Conservation (phyloP, 2,797 vertebrate genomes). For the Rousettus madagascariensis region DNA sequence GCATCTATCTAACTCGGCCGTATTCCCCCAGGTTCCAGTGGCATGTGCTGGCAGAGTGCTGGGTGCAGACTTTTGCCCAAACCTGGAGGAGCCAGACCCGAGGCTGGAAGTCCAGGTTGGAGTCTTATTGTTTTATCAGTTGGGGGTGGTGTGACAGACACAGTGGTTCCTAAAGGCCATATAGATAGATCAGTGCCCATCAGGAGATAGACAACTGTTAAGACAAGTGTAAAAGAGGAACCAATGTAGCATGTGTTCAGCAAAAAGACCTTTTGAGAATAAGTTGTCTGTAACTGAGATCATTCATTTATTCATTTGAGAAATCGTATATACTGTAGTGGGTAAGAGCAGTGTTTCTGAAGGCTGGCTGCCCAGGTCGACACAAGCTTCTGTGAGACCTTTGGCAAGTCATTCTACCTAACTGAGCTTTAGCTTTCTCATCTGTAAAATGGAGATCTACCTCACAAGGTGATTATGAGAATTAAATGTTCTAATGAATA, state of each 20-base stretch:
- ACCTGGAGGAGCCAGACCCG: slow-evolving; percentile 78
- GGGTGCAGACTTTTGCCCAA: slow-evolving; percentile 76
- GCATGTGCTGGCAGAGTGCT: slow-evolving; percentile 78
- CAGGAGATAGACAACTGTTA: background rate
- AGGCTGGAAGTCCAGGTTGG: slow-evolving; percentile 79
- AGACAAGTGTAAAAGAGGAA: background rate
- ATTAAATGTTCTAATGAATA: background rate
- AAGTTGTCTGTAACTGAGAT: background rate
- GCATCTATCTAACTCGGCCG: slow-evolving; percentile 72
- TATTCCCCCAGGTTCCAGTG: slow-evolving; percentile 76
- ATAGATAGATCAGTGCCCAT: background rate
- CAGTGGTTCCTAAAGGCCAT: background rate
- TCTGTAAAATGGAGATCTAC: background rate
- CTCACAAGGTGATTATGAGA: background rate
- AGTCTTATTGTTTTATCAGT: slow-evolving; percentile 74
- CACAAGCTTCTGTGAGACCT: background rate
- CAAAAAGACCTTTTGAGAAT: slow-evolving; percentile 8
- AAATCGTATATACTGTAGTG: background rate
- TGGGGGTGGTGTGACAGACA: slow-evolving; percentile 56
- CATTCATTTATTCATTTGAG: background rate
- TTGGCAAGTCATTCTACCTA: background rate
- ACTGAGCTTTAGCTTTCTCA: background rate
- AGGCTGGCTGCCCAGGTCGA: background rate
- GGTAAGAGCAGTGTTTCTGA: background rate
- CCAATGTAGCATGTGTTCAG: background rate